Evolutionary conservation across 2,888 invertebrate species (phyloP), one percentile per base, ranked within the genome.

Genomic region (Apeira syringaria): DNA sequence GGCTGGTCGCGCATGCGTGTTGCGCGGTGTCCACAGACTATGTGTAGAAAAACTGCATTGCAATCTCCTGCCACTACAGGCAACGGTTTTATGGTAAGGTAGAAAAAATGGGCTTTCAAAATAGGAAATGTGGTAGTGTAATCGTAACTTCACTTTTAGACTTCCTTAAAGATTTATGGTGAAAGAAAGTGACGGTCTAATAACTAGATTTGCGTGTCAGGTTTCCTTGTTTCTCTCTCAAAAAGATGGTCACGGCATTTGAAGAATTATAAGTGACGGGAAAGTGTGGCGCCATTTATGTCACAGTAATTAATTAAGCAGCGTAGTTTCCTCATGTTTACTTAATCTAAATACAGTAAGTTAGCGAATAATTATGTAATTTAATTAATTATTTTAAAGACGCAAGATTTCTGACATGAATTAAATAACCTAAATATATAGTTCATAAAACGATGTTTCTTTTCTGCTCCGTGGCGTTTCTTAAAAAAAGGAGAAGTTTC

Each of bases 91-190:
- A n/a, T n/a, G n/a, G n/a, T n/a, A n/a, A n/a, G n/a, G n/a, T n/a
- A n/a, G n/a, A n/a, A n/a, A n/a, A n/a, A 50, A 49, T 47, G 30
- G 45, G 33, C 24, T 15, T 30, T 45, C 33, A 29, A 38, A 47
- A 37, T 34, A 34, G 44, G 39, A 9, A 38, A 38, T 44, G 15
- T 24, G 18, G n/a, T 9, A 2, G 1, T 2, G 9, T 24, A 1
- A 24, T 5, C 7, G 9, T 8, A 24, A 24, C 24, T 8, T 24
- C 24, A 3, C 25, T 27, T 39, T 39, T 36, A 29, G 37, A 37
- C 37, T 47, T 47, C 41, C 41, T 29, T 24, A 5, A 31, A 22
- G 12, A 12, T 20, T 39, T 29, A 45, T 38, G 45, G 45, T 17
- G 30, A 40, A 40, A 40, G 39, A 46, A 46, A 40, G 13, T 28